Base-by-base conservation (phyloP, 2,113 vertebrate genomes). In the Campylorhamphus procurvoides region DNA sequence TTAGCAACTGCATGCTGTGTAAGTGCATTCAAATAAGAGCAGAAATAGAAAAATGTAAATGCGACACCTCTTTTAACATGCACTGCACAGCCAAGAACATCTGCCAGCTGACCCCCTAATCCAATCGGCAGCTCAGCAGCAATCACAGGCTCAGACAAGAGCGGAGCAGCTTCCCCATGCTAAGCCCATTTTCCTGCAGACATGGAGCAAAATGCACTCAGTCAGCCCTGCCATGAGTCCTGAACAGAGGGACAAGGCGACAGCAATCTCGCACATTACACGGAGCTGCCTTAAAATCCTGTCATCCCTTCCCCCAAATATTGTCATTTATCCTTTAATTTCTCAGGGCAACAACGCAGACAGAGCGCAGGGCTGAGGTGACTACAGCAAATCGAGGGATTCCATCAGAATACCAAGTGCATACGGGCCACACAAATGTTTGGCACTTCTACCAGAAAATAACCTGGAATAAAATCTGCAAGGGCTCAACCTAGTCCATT, bases 61-160 rank as follows among this genome's bases (percentile, higher is more conserved):
- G 87, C 82, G 93, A 82, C 78, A 40, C 69, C 89, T 96, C 95
- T 94, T 93, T 94, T 93, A 94, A 90, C 85, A 97, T 92, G 79
- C 89, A 90, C 10, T 15, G 56, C 84, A 91, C 86, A 94, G 92
- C 72, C 94, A 94, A 83, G 92, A 93, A 73, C 91, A 97, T 95
- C 92, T 96, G 90, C 64, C 89, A 96, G 91, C 84, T 96, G 93
- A 97, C 88, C 89, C 89, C 81, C 81, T 97, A 96, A 97, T 97
- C 84, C 88, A 96, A 84, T 93, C 22, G 50, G 58, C 75, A 91
- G 80, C 5, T 95, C 81, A 93, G 86, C 86, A 91, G 87, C 87
- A 94, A 79, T 94, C 92, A 87, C 79, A 92, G 55, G 53, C 81
- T 49, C 53, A 93, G 74, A 89, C 85, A 94, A 92, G 86, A 94